Evolutionary conservation across 2,113 vertebrate genomes (phyloP).

Genomic region (Gasterosteus nipponicus): DNA sequence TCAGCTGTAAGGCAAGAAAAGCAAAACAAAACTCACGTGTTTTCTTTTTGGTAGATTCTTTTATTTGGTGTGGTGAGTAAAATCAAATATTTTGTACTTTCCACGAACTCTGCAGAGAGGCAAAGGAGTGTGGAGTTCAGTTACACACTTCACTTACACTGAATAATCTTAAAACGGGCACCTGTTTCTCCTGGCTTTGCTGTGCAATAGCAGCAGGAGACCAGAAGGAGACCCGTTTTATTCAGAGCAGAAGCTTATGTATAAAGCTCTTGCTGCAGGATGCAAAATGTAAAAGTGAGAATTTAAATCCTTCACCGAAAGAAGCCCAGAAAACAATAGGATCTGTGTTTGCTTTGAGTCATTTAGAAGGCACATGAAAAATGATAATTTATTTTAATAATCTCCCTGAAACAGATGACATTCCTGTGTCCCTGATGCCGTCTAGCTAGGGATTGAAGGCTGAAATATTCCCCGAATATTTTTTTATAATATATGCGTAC

Average conservation of each 20-base stretch:
- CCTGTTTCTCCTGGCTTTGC: constrained; percentile 70
- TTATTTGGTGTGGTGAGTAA: constrained; percentile 36
- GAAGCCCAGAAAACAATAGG: constrained; percentile 49
- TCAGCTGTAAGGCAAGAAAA: constrained; percentile 52
- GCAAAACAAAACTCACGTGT: constrained; percentile 50
- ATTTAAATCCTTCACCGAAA: constrained; percentile 47
- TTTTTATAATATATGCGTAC: constrained; percentile 60
- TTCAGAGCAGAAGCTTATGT: constrained; percentile 53
- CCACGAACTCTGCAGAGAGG: constrained; percentile 42
- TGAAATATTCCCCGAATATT: constrained; percentile 67
- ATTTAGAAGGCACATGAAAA: constrained; percentile 17
- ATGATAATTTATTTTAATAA: constrained; percentile 67
- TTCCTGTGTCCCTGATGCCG: constrained; percentile 65
- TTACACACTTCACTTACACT: constrained; percentile 41
- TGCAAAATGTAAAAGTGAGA: constrained; percentile 50
- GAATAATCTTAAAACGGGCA: constrained; percentile 70
- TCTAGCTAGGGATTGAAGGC: constrained; percentile 64
- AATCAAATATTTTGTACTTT: constrained; percentile 43
- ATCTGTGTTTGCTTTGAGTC: constrained; percentile 52
- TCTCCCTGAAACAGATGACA: constrained; percentile 75
- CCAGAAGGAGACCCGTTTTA: constrained; percentile 51
- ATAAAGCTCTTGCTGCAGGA: constrained; percentile 67
- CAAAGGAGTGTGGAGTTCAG: constrained; percentile 19
- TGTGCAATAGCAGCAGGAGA: constrained; percentile 55
- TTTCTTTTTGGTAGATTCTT: constrained; percentile 32